These are phyloP conservation scores for Microplitis manilae DNA, from an alignment of 2,888 invertebrate species.

Conservation along the genomic window DNA sequence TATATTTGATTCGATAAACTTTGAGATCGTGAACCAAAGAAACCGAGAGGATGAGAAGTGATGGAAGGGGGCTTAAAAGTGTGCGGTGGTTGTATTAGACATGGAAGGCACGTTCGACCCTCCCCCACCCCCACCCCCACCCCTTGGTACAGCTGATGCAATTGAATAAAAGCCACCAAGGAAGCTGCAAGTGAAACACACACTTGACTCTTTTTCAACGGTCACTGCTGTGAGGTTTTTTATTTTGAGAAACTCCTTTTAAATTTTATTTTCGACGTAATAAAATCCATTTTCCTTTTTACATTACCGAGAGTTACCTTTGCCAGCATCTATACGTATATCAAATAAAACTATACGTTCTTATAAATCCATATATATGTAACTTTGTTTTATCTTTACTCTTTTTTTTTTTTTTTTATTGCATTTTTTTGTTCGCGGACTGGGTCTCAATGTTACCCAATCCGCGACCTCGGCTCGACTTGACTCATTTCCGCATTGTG, in stretches of 20 bases:
- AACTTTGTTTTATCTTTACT: background rate
- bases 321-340: background rate
- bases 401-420: background rate
- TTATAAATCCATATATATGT: too few species aligned
- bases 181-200: slow-evolving; percentile 34
- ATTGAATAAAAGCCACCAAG: slow-evolving; percentile 37
- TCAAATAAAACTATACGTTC: background rate
- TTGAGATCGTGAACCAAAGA: slow-evolving; percentile 18
- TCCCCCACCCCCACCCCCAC: too few species aligned
- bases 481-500: too few species aligned
- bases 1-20: slow-evolving; percentile 31
- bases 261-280: slow-evolving; percentile 43
- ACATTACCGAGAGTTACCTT: slow-evolving; percentile 9
- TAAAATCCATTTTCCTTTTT: slow-evolving; percentile 47
- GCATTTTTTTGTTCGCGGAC: background rate
- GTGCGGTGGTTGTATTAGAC: slow-evolving; percentile 38
- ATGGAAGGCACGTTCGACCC: slow-evolving; percentile 32
- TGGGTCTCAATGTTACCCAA: too few species aligned
- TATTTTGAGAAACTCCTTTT: slow-evolving; percentile 13
- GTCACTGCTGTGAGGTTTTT: slow-evolving; percentile 26
- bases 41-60: slow-evolving; percentile 24
- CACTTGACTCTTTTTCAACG: slow-evolving; percentile 14
- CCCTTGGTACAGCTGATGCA: slow-evolving; percentile 23
- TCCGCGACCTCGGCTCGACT: too few species aligned
- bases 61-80: slow-evolving; percentile 25